Percentiles rank a stretch among this genome's conserved stretches.
phyloP scores from a whole-genome alignment of 2,113 vertebrate species.

The Urocolius indicus region DNA sequence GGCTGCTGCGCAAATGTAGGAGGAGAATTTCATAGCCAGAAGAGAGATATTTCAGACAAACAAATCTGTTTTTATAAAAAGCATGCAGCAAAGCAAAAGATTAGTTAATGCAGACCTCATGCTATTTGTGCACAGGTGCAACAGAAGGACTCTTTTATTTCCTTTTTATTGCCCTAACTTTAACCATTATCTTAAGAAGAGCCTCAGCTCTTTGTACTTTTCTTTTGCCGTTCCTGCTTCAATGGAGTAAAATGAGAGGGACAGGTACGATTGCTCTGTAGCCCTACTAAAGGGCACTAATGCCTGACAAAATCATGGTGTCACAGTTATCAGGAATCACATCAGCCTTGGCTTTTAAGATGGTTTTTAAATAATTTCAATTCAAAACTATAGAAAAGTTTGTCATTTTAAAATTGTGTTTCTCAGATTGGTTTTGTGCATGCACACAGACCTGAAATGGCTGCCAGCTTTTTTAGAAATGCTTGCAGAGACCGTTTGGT shows the following conservation, averaged over 20 bases:
- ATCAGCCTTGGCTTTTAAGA: background rate
- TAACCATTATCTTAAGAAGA: background rate
- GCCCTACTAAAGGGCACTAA: background rate
- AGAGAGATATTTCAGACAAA: background rate
- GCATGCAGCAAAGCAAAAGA: background rate
- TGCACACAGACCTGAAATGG: background rate
- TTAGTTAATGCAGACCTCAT: background rate
- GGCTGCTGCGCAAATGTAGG: accelerated
- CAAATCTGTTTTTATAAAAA: background rate
- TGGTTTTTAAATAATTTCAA: background rate
- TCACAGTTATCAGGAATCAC: background rate
- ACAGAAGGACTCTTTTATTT: background rate
- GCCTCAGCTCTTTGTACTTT: background rate
- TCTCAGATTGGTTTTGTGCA: accelerated
- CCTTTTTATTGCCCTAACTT: background rate
- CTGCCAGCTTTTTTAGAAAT: background rate
- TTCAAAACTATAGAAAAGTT: background rate
- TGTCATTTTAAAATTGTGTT: background rate
- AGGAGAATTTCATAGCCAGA: background rate
- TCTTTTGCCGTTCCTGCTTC: background rate
- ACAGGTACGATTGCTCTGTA: background rate
- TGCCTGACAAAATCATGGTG: background rate
- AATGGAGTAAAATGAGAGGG: background rate
- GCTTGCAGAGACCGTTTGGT: background rate
- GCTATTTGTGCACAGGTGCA: background rate